Conservation (phyloP, 2,797 vertebrate species). For the Simalia tracyae region DNA sequence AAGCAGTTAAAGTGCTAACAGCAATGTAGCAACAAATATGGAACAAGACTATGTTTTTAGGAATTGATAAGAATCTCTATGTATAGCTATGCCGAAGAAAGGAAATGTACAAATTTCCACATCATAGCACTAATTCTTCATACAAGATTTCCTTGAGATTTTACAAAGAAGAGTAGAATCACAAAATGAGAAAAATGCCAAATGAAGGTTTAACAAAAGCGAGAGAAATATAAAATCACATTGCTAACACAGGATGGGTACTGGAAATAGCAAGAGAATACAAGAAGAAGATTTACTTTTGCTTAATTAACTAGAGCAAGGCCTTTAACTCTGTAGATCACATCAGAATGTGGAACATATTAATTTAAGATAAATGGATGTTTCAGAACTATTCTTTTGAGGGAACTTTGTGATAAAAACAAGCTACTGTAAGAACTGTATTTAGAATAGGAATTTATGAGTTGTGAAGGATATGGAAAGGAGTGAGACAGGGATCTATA, state of each 20-base stretch:
- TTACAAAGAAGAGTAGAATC: not conserved
- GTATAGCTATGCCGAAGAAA: not conserved
- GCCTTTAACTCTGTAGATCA: not conserved
- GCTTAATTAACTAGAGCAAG: not conserved
- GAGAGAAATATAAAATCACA: not conserved
- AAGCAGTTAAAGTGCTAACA: not conserved
- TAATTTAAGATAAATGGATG: not conserved
- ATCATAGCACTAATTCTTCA: not conserved
- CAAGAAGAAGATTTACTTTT: not conserved
- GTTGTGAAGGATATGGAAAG: not conserved
- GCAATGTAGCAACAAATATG: not conserved
- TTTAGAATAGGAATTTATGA: not conserved
- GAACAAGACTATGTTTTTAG: not conserved
- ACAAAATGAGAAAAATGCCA: not conserved
- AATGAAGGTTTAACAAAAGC: not conserved
- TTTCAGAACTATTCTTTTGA: not conserved
- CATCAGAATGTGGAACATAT: not conserved
- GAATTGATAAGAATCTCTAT: not conserved
- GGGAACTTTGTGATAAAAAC: not conserved
- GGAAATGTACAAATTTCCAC: not conserved
- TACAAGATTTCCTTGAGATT: not conserved
- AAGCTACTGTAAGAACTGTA: not conserved
- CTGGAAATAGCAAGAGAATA: not conserved
- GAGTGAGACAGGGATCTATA: not conserved
- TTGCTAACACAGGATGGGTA: not conserved